Evolutionary conservation across 2,113 vertebrate species (phyloP).

Genomic region (Nycticorax nycticorax): DNA sequence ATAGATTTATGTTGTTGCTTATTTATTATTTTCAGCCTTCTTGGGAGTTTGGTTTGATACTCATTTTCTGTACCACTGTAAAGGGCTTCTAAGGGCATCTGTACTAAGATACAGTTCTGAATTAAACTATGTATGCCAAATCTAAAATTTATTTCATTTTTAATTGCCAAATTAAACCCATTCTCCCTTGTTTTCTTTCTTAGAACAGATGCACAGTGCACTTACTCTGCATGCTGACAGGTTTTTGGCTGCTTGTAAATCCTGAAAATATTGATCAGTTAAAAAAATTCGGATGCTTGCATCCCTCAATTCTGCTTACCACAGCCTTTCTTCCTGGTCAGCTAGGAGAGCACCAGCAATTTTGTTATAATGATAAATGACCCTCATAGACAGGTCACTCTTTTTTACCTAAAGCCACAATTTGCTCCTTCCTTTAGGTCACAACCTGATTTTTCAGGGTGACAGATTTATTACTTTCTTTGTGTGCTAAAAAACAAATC

Average conservation of each 20-base stretch:
- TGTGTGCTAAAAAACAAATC: slow-evolving; percentile 84
- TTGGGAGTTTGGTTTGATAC: neutral
- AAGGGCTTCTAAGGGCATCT: neutral
- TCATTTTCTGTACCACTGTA: neutral
- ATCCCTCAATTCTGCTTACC: slow-evolving; percentile 85
- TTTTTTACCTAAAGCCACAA: slow-evolving; percentile 88
- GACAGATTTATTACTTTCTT: slow-evolving; percentile 92
- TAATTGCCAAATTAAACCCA: neutral
- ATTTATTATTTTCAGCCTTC: neutral
- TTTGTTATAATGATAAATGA: slow-evolving; percentile 93
- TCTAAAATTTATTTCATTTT: neutral
- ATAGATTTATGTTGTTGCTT: neutral
- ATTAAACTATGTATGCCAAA: neutral
- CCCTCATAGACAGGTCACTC: slow-evolving; percentile 86
- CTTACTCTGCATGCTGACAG: slow-evolving; percentile 5
- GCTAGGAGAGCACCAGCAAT: slow-evolving; percentile 81
- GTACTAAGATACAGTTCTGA: neutral
- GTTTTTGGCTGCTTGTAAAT: slow-evolving; percentile 66
- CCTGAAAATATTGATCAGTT: slow-evolving; percentile 78
- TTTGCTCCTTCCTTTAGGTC: slow-evolving; percentile 86
- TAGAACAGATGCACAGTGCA: neutral
- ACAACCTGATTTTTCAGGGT: slow-evolving; percentile 85
- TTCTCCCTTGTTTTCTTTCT: neutral
- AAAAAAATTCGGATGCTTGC: slow-evolving; percentile 77
- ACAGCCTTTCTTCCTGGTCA: slow-evolving; percentile 84